These are phyloP conservation scores for Drosophila pseudoobscura DNA, from an alignment of 1,140 invertebrate genomes.

Conservation along the genomic window DNA sequence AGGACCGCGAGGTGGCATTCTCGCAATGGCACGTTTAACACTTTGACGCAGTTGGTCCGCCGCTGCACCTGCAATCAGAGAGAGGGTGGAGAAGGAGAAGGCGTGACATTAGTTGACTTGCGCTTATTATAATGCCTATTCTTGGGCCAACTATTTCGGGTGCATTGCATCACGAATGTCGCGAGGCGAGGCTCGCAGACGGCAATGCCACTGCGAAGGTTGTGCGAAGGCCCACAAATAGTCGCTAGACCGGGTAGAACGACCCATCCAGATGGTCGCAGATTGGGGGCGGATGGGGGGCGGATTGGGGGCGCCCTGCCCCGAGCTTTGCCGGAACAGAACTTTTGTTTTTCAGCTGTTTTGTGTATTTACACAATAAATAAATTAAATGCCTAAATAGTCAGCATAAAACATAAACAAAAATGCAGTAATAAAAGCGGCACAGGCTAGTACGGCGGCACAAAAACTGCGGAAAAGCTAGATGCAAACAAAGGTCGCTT, in stretches of 20 bases:
- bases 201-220: conserved; percentile 53
- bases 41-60: conserved; percentile 38
- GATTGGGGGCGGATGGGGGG: not conserved
- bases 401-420: conserved; percentile 72
- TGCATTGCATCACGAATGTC: conserved; percentile 56
- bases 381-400: conserved; percentile 68
- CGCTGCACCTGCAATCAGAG: conserved; percentile 30
- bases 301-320: conserved; percentile 5
- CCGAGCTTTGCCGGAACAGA: conserved; percentile 22
- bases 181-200: conserved; percentile 25
- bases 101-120: conserved; percentile 31
- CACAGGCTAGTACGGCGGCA: not conserved
- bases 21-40: conserved; percentile 34
- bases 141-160: conserved; percentile 42
- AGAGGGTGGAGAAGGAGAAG: not conserved
- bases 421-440: conserved; percentile 53
- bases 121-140: conserved; percentile 26
- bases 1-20: conserved; percentile 30
- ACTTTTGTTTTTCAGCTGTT: conserved; percentile 33
- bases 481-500: conserved; percentile 21
- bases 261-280: conserved; percentile 5
- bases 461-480: conserved; percentile 19
- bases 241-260: conserved; percentile 13
- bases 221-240: conserved; percentile 35
- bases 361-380: conserved; percentile 69